Percentiles rank a stretch among this genome's conserved stretches.
Conservation (phyloP, 2,113 vertebrate species). For the Leptosomus discolor region DNA sequence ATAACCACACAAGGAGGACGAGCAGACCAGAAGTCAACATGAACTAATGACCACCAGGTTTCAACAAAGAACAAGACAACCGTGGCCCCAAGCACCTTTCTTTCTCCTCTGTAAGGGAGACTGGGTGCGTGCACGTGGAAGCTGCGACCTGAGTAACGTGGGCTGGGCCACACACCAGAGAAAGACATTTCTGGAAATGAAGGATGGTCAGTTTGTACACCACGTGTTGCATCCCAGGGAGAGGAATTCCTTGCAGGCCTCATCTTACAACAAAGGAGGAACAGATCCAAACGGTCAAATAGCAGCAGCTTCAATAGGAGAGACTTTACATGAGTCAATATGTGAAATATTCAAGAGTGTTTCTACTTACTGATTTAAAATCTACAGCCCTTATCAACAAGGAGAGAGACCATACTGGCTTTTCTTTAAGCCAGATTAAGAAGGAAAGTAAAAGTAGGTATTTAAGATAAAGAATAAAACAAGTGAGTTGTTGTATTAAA, state of each 20-base stretch:
- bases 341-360: conserved; percentile 37
- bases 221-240: background rate
- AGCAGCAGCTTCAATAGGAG: background rate
- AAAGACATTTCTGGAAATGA: background rate
- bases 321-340: conserved; percentile 19
- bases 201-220: background rate
- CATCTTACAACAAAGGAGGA: background rate
- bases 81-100: background rate
- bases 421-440: background rate
- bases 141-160: background rate
- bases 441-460: conserved; percentile 17
- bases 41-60: background rate
- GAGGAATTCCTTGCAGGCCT: background rate
- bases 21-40: background rate
- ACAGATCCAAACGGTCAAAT: conserved; percentile 3
- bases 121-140: rapidly evolving
- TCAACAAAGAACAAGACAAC: background rate
- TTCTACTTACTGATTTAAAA: conserved; percentile 40
- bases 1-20: background rate
- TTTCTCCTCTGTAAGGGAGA: background rate
- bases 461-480: conserved; percentile 48
- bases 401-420: background rate
- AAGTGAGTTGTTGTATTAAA: background rate
- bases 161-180: background rate
- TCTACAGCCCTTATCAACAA: conserved; percentile 12